Base-by-base conservation (phyloP, 2,113 vertebrate species). In the Ciconia maguari region DNA sequence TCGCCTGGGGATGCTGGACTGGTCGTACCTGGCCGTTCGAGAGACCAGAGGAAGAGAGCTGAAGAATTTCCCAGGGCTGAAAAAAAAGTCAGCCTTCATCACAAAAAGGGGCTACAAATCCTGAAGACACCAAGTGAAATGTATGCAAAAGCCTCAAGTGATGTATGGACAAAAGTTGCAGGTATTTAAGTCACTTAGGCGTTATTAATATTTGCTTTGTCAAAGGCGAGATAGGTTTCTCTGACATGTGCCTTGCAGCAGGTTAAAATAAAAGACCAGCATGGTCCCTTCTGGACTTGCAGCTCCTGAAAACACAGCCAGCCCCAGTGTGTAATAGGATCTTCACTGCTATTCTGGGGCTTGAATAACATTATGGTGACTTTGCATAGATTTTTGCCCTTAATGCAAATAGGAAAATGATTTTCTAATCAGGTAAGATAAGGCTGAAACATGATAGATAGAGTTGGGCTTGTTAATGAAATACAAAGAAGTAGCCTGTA, bases 371-470 rank as follows among this genome's bases (percentile, higher is more conserved):
- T 97, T 93, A 96, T 14, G 70, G 89, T 85, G 91, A 94, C 89
- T 96, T 96, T 95, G 91, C 97, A 95, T 93, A 96, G 95, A 77
- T 95, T 97, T 90, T 92, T 95, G 65, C 83, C 89, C 66, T 93
- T 87, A 76, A 96, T 96, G 93, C 82, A 93, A 96, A 92, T 92
- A 83, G 34, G 15, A 51, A 86, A 90, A 94, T 90, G 71, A 57
- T 90, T 94, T 96, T 88, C 64, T 97, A 90, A 93, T 92, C 90
- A 89, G 77, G 88, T 91, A 34, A 95, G 87, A 94, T 95, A 92
- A 95, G 77, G 60, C 49, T 91, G 87, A 60, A 92, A 94, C 66
- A 41, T 79, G 91, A 69, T 95, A 91, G 60, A 74, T 92, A 10
- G 55, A 41, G 74, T 72, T 36, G 32, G 52, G 48, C 54, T 90